Evolutionary conservation across 2,797 vertebrate genomes (phyloP).

Genomic region (Peromyscus attwateri): DNA sequence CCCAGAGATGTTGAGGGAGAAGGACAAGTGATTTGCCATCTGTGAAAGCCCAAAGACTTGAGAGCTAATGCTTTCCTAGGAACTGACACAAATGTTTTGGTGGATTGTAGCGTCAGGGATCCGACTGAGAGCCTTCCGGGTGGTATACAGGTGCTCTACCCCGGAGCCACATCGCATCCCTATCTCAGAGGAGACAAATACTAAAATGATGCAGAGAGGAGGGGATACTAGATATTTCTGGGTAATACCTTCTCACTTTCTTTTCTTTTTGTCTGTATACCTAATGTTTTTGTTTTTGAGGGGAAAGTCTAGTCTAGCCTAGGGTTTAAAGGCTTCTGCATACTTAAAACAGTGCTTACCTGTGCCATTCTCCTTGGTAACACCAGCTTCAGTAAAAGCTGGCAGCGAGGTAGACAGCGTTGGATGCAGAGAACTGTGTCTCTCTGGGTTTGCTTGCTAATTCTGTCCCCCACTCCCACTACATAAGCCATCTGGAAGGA

Average conservation of each 20-base stretch:
- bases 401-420: conserved; percentile 23
- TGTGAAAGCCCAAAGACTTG: background rate
- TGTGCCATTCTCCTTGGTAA: conserved; percentile 49
- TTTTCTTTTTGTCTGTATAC: background rate
- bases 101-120: background rate
- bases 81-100: background rate
- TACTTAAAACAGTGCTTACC: conserved; percentile 1
- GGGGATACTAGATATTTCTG: background rate
- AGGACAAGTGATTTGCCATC: background rate
- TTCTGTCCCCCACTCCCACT: conserved; percentile 56
- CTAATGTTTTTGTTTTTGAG: conserved; percentile 10
- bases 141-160: too few relatives aligned
- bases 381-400: conserved; percentile 10
- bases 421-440: conserved; percentile 25
- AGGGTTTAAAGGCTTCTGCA: background rate
- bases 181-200: background rate
- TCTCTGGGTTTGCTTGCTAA: conserved; percentile 72
- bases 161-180: too few relatives aligned
- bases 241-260: background rate
- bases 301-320: background rate
- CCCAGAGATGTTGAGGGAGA: background rate
- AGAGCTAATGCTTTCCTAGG: background rate
- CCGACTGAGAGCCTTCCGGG: background rate
- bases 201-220: background rate
- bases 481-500: conserved; percentile 77